Base-by-base conservation (phyloP, 2,797 vertebrate genomes). In the Sebastes minor region DNA sequence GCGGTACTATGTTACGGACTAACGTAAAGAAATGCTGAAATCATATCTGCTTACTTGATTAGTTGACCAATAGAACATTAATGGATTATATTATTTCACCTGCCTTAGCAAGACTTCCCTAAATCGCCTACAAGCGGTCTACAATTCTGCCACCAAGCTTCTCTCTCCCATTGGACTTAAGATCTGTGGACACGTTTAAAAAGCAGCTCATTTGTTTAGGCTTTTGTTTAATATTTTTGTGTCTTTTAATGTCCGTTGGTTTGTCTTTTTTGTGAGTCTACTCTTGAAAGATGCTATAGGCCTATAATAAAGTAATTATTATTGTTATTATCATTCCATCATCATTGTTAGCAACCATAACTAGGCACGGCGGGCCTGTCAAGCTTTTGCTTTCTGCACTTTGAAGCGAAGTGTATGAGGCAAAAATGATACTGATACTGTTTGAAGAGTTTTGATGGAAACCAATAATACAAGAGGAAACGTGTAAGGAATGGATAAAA, bases 401-500 rank as follows among this genome's bases (percentile, higher is more conserved):
- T 28, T 49, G 12, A 66, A 65, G 16, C 2, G 9, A 6, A 42
- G 22, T 38, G 63, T 32, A 66, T 49, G 35, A 0, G 28, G 38
- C 0, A 66, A 28, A 11, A 49, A 10, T 66, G 6, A 66, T 49
- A 18, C n/a, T 38, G 56, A 59, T 57, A 27, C 60, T 8, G 30
- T 22, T 63, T 63, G 7, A 63, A 33, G 18, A 32, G 28, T 3
- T n/a, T 62, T 33, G n/a, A 64, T 64, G 62, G n/a, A 35, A 64
- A 25, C 33, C 22, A 65, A 11, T 46, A 46, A 65, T 20, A 49
- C 6, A 28, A 49, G 25, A 49, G 0, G 0, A 49, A 49, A 49
- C 0, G 18, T 49, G 46, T 8, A 49, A 20, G 18, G 18, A 49
- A 20, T 20, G 46, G 46, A 49, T 49, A 1, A 49, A 49, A 0